Conservation (phyloP, 2,888 invertebrate genomes). For the Hypselothyrea guttata region DNA sequence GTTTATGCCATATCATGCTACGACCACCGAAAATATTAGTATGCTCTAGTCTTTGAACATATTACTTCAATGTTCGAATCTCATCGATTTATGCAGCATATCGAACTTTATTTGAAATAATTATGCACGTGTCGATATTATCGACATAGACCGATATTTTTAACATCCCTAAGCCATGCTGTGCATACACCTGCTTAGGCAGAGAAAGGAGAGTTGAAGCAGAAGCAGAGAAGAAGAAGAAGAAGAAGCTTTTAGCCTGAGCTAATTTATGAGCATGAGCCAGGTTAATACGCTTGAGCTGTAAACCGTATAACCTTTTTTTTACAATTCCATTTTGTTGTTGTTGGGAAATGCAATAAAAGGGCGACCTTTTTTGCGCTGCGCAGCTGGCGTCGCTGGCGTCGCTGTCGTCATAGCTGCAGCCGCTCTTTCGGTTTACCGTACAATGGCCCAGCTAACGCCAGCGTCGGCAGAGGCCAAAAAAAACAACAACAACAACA, state of each 20-base stretch:
- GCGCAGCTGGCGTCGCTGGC: conserved; percentile 55
- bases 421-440: conserved; percentile 23
- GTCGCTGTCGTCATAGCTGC: not conserved
- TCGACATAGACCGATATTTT: too few relatives aligned
- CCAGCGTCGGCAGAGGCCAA: conserved; percentile 13
- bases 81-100: too few relatives aligned
- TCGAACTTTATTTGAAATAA: too few relatives aligned
- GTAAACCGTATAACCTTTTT: conserved; percentile 15
- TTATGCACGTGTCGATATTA: too few relatives aligned
- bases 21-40: too few relatives aligned
- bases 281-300: not conserved
- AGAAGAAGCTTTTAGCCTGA: too few relatives aligned
- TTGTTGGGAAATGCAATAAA: conserved; percentile 61
- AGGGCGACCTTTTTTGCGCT: conserved; percentile 60
- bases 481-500: conserved; percentile 24
- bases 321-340: conserved; percentile 11
- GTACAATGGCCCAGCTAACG: conserved; percentile 50
- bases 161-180: too few relatives aligned
- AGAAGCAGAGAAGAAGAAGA: too few relatives aligned
- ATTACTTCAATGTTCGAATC: too few relatives aligned
- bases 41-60: too few relatives aligned
- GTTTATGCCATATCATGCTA: too few relatives aligned
- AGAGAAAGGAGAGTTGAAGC: too few relatives aligned
- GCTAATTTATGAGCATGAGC: conserved; percentile 2
- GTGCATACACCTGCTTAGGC: conserved; percentile 14